These are phyloP conservation scores for Chaetodon auriga DNA, from an alignment of 2,113 vertebrate species.

Conservation along the genomic window DNA sequence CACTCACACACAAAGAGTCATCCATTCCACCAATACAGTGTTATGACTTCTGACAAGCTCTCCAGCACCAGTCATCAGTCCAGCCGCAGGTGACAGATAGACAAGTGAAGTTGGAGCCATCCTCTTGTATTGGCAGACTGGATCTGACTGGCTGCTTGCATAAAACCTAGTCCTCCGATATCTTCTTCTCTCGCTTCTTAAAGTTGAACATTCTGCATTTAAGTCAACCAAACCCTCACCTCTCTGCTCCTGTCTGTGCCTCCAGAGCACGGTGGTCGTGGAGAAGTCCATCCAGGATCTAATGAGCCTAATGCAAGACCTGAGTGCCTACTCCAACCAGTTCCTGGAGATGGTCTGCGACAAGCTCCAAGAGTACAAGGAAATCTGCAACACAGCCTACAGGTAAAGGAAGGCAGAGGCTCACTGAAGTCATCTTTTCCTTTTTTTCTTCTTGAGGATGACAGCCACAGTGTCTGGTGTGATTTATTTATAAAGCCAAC, in stretches of 20 bases:
- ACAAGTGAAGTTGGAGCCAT: conserved; percentile 52
- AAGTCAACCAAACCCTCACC: neutral
- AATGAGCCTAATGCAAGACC: conserved; percentile 95
- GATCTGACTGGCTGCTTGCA: conserved; percentile 31
- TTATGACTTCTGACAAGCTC: conserved; percentile 64
- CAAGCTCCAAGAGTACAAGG: conserved; percentile 98
- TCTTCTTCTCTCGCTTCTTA: neutral
- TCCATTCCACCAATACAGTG: conserved; percentile 53
- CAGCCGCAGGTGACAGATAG: conserved; percentile 53
- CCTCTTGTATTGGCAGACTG: conserved; percentile 24
- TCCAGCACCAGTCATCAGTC: conserved; percentile 52
- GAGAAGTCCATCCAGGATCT: conserved; percentile 98
- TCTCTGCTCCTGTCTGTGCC: conserved; percentile 1
- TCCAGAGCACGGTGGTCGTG: conserved; percentile 95
- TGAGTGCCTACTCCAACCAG: conserved; percentile 97
- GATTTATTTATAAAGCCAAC: neutral
- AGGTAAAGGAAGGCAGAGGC: conserved; percentile 83
- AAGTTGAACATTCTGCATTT: neutral
- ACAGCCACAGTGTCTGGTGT: neutral
- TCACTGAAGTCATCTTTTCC: neutral
- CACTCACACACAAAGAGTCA: conserved; percentile 62
- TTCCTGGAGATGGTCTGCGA: conserved; percentile 99
- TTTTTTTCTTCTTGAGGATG: neutral
- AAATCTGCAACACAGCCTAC: conserved; percentile 93
- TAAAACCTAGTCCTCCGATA: conserved; percentile 20